Evolutionary conservation across 2,888 invertebrate species (phyloP).

Genomic region (Lithophane semibrunnea): DNA sequence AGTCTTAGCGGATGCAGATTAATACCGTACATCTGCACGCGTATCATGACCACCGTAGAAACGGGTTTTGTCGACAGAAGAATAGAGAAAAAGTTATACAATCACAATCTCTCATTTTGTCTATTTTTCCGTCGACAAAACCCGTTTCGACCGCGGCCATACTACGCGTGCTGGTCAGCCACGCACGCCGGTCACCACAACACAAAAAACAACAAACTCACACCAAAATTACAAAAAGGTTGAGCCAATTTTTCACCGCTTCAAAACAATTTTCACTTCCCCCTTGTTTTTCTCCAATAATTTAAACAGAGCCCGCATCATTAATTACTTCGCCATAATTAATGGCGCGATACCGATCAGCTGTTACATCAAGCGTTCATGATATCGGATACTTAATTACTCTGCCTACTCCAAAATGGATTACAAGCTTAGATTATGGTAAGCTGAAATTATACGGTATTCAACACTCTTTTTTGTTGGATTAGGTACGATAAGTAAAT

Average conservation of each 20-base stretch:
- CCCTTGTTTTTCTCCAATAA: conserved; percentile 40
- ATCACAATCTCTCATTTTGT: no score
- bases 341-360: conserved; percentile 54
- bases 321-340: conserved; percentile 63
- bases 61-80: no score
- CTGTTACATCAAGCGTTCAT: conserved; percentile 48
- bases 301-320: conserved; percentile 59
- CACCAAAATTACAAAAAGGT: neutral
- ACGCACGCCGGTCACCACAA: no score
- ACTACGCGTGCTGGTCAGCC: no score
- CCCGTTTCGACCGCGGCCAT: no score
- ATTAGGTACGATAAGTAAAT: neutral
- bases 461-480: neutral
- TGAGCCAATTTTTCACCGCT: neutral
- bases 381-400: conserved; percentile 42
- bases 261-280: conserved; percentile 18
- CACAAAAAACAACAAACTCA: neutral
- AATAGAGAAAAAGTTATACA: no score
- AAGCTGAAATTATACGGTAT: neutral
- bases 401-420: conserved; percentile 25
- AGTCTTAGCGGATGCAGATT: no score
- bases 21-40: no score
- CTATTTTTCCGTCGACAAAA: no score
- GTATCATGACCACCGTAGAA: no score
- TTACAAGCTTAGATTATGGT: conserved; percentile 23